phyloP scores from a whole-genome alignment of 2,888 invertebrate species.

The Heliconius aoede region DNA sequence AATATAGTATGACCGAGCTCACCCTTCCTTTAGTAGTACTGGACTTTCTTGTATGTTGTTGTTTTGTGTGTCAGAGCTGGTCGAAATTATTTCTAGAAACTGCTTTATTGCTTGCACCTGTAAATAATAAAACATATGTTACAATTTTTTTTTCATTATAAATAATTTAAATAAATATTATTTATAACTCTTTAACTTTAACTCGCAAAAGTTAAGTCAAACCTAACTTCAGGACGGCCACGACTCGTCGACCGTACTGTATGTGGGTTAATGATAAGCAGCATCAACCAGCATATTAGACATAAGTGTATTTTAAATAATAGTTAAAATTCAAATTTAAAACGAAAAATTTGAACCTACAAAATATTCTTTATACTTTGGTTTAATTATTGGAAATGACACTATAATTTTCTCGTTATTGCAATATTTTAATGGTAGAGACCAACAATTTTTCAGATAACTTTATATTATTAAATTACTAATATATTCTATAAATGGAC shows the following conservation, averaged over 20 bases:
- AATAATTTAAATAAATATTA: too few species aligned
- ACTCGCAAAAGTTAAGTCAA: too few species aligned
- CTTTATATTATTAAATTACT: too few species aligned
- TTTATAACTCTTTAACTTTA: too few species aligned
- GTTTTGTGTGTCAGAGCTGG: conserved; percentile 87
- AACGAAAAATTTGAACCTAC: not conserved
- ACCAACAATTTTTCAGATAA: too few species aligned
- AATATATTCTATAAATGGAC: not conserved
- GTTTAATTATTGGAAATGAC: not conserved
- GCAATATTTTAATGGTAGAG: not conserved
- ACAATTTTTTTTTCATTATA: not conserved
- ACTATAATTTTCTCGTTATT: not conserved
- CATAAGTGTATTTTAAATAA: too few species aligned
- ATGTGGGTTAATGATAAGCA: not conserved
- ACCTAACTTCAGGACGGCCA: too few species aligned
- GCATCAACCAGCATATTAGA: not conserved
- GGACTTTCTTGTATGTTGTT: conserved; percentile 86
- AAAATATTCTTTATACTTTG: not conserved
- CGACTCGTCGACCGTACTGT: not conserved
- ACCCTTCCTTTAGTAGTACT: conserved; percentile 96
- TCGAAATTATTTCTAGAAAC: conserved; percentile 95
- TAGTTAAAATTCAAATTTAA: too few species aligned
- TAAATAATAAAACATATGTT: conserved; percentile 32
- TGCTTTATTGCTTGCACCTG: conserved; percentile 89
- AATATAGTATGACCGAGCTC: conserved; percentile 61